Conservation (phyloP, 2,888 invertebrate genomes). For the Drepanosiphum platanoidis region DNA sequence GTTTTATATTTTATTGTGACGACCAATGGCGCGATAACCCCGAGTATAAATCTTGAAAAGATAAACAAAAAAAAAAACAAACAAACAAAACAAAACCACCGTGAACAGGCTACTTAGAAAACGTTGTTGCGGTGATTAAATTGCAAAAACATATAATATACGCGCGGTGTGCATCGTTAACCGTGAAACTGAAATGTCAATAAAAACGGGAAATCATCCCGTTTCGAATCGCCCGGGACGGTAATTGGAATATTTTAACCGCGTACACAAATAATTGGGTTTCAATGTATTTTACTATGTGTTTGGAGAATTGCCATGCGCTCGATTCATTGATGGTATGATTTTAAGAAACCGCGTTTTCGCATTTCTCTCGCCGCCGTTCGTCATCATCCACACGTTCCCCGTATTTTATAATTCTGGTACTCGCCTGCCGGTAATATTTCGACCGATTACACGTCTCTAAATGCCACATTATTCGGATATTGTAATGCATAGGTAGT, state of each 20-base stretch:
- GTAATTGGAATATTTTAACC: background rate
- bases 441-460: no score
- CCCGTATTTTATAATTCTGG: background rate
- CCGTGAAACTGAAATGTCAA: background rate
- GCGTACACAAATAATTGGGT: background rate
- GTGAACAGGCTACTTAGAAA: background rate
- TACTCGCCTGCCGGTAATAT: no score
- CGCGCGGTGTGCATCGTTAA: background rate
- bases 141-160: background rate
- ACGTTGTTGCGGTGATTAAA: no score
- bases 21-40: background rate
- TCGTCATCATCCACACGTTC: no score
- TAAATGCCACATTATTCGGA: background rate
- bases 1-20: no score
- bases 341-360: background rate
- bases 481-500: background rate
- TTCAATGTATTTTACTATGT: background rate
- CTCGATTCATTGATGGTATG: background rate
- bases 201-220: background rate
- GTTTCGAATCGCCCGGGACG: background rate
- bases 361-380: background rate
- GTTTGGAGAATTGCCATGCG: conserved; percentile 10
- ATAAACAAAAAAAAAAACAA: background rate
- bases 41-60: background rate
- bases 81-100: no score